Percentiles rank a stretch among this genome's conserved stretches.
Conservation (phyloP, 1,140 invertebrate species). For the Halesus radiatus region DNA sequence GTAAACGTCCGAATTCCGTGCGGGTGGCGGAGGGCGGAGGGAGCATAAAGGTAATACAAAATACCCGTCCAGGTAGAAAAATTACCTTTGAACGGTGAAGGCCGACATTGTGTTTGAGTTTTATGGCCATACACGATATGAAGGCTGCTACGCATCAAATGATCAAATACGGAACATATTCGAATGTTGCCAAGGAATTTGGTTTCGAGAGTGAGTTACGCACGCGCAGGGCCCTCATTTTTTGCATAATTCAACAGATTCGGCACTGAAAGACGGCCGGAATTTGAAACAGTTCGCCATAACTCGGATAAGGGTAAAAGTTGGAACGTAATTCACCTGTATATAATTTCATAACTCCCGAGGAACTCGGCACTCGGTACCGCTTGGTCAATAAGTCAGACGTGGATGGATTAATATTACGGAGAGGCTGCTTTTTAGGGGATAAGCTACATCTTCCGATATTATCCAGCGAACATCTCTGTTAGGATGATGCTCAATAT, state of each 20-base stretch:
- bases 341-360: conserved; percentile 55
- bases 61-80: conserved; percentile 19
- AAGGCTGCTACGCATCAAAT: conserved; percentile 46
- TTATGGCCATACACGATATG: background rate
- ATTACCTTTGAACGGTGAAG: conserved; percentile 22
- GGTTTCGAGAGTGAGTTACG: background rate
- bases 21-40: background rate
- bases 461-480: background rate
- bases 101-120: conserved; percentile 15
- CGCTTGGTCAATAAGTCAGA: conserved; percentile 33
- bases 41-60: conserved; percentile 27
- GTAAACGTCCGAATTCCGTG: conserved; percentile 25
- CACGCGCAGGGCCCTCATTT: conserved; percentile 46
- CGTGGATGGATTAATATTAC: conserved; percentile 6
- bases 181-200: conserved; percentile 1
- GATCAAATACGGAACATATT: conserved; percentile 39
- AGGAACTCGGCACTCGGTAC: conserved; percentile 5
- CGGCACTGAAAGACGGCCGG: conserved; percentile 36
- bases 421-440: background rate
- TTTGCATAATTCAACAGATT: conserved; percentile 57
- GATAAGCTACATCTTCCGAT: background rate
- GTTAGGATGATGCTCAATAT: too few relatives aligned
- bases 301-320: conserved; percentile 47
- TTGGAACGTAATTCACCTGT: conserved; percentile 51
- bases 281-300: conserved; percentile 50